Base-by-base conservation (phyloP, 2,888 invertebrate genomes). In the Nemotelus pantherinus region DNA sequence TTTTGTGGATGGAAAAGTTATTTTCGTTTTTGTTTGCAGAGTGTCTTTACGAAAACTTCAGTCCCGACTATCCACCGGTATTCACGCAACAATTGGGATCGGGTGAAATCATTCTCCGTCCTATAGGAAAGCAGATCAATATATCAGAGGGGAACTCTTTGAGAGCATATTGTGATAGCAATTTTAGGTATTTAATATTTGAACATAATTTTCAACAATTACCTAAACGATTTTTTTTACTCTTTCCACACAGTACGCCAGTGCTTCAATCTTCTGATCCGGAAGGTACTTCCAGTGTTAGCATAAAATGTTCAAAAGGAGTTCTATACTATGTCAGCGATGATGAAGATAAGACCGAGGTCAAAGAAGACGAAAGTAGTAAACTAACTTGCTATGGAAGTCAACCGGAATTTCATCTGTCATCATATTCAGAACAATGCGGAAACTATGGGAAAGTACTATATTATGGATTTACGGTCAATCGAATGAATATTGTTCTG, bases 101-200 rank as follows among this genome's bases (percentile, higher is more conserved):
- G 2, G 5, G 25, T 47, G 72, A 72, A 58, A 45, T 72, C n/a
- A 25, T 72, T 7, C n/a, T 72, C 47, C 57, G 45, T 4, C 44
- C 57, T n/a, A 3, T 43, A 57, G 39, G n/a, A n/a, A 58, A 5
- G 25, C 45, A 44, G 44, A 25, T 74, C 3, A 3, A 41, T 9
- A 74, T 74, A 48, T 47, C 74, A 9, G 74, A 74, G 48, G 74
- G 74, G 9, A 25, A 10, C 7, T 60, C n/a, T 9, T 2, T 74
- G 3, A 74, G 9, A 41, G 74, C 74, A 2, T 74, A 74, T 60
- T 74, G 74, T 48, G 74, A 74, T 41, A 48, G 48, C 39, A 74
- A 60, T 41, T 74, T 74, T 41, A 74, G 74, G 74, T 74, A 60
- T 45, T 9, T 1, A 3, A 63, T 7, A 45, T 25, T 60, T 60